A percentile compares a stretch with the other conserved stretches of the same genome.
phyloP scores from a whole-genome alignment of 2,888 invertebrate genomes.

The Drosophila borborema region DNA sequence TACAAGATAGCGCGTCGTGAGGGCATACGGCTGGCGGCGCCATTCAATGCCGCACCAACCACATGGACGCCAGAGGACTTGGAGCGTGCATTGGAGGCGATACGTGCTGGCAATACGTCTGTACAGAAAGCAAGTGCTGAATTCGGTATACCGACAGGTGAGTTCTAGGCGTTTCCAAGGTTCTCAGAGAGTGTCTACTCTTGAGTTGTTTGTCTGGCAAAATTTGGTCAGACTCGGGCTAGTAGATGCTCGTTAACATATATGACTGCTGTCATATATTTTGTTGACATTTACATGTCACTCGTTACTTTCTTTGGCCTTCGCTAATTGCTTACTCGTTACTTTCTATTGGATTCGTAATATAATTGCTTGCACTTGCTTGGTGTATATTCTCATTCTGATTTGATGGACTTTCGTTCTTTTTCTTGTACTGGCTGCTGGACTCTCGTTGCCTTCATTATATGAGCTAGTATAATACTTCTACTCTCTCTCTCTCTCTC shows the following conservation, averaged over 20 bases:
- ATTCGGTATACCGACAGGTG: slow-evolving; percentile 94
- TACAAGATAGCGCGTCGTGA: slow-evolving; percentile 96
- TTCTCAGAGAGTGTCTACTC: neutral
- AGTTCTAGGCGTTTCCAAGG: slow-evolving; percentile 44
- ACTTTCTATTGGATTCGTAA: neutral
- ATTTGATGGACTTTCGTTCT: too few relatives aligned
- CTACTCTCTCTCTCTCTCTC: too few relatives aligned
- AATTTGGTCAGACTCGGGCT: neutral
- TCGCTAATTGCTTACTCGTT: neutral
- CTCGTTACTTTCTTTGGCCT: neutral
- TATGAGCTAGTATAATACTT: too few relatives aligned
- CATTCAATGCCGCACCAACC: slow-evolving; percentile 95
- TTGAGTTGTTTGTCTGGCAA: neutral
- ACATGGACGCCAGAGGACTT: slow-evolving; percentile 94
- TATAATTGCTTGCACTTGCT: neutral
- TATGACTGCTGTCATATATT: neutral
- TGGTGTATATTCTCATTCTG: too few relatives aligned
- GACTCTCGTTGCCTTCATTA: neutral
- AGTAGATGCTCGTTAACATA: neutral
- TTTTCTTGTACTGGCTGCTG: too few relatives aligned
- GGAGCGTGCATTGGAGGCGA: slow-evolving; percentile 92
- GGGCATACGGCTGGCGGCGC: slow-evolving; percentile 94
- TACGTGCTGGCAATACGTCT: slow-evolving; percentile 92
- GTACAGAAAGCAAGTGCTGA: slow-evolving; percentile 94
- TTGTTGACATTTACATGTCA: neutral